Evolutionary conservation across 1,140 invertebrate genomes (phyloP), one percentile per base, ranked within the genome.

Genomic region (Chironomus tepperi): DNA sequence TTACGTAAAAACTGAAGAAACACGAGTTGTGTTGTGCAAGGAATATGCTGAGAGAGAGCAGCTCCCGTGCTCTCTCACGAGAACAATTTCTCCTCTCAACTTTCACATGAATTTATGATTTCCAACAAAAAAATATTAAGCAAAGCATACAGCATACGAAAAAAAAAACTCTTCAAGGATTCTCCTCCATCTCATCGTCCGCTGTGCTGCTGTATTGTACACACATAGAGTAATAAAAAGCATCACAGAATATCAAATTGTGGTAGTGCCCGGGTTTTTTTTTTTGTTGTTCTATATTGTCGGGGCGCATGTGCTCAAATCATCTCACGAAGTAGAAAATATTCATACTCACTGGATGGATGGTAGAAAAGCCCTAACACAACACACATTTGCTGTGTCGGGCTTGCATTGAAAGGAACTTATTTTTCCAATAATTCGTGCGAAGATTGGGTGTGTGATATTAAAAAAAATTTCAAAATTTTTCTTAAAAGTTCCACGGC

Each of bases 241-340:
- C 47, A 57, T 34, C 24, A 34, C 24, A 34, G 24, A 34, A 34
- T 34, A 34, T 34, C 24, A 34, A 34, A 34, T 70, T 70, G 65
- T 70, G 65, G 65, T 70, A 70, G 65, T 70, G 16, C 65, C 65
- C 65, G 65, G 65, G 65, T 70, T 57, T 34, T 57, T 57, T 70
- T 57, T 34, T 57, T 57, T 57, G 47, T 57, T 57, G 47, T 57
- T 19, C 65, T 16, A 70, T 19, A 9, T 70, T 70, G 12, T 8
- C 0, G 8, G 19, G 9, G 65, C 65, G 65, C 65, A 70, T 70
- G 65, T 70, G 16, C 65, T 70, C n/a, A 10, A 2, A 21, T 70
- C 65, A 70, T 70, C 65, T 70, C 65, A 8, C 47, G 47, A 57
- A 57, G 47, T 12, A 57, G 47, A 57, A 57, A 15, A 15, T 12